Conservation (phyloP, 2,113 vertebrate species). For the Phrynosoma platyrhinos region DNA sequence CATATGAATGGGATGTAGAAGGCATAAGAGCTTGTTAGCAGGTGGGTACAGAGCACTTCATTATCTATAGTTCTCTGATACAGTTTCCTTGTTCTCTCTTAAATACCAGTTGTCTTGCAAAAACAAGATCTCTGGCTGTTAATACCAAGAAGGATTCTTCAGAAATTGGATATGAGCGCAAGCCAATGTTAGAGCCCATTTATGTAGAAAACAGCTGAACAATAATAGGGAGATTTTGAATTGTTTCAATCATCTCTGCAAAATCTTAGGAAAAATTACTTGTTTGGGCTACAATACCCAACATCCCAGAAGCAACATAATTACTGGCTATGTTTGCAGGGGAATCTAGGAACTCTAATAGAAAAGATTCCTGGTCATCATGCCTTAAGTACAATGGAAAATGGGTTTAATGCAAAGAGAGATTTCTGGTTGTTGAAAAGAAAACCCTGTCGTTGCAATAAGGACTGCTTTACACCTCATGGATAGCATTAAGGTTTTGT, state of each 20-base stretch:
- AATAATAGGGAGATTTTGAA: background rate
- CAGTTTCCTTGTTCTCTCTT: background rate
- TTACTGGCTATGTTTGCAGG: too few species aligned
- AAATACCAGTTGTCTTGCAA: background rate
- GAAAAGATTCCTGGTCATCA: too few species aligned
- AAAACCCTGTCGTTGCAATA: too few species aligned
- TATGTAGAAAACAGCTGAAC: background rate
- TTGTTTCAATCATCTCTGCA: conserved; percentile 6
- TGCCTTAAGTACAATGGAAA: too few species aligned
- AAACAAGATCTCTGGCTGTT: conserved; percentile 1
- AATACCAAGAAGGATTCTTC: background rate
- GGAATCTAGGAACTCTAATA: too few species aligned
- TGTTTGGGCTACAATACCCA: too few species aligned
- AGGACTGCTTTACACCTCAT: too few species aligned
- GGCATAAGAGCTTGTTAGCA: background rate
- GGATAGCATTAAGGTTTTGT: too few species aligned
- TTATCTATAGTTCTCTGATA: background rate
- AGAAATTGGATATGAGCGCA: background rate
- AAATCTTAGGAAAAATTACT: background rate
- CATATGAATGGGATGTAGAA: background rate
- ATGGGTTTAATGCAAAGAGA: too few species aligned
- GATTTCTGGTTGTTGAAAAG: too few species aligned
- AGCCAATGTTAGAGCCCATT: background rate
- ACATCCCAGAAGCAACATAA: too few species aligned
- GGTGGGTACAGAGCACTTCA: background rate